Percentiles rank a stretch among this genome's conserved stretches.
Conservation (phyloP, 2,113 vertebrate species). For the Embiotoca jacksoni region DNA sequence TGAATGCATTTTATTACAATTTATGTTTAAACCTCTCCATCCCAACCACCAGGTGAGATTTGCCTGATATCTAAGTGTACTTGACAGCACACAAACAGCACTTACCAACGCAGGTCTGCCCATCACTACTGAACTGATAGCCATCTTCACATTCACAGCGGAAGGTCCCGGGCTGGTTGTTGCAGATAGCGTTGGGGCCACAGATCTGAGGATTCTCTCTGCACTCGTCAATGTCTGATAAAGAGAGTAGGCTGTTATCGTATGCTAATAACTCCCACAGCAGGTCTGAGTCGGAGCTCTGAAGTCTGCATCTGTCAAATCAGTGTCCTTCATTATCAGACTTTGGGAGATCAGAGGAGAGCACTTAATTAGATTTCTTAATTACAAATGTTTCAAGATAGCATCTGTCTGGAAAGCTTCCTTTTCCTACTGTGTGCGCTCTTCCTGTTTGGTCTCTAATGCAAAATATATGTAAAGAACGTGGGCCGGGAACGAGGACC, state of each 20-base stretch:
- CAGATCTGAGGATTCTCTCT: conserved; percentile 85
- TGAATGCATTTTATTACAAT: conserved; percentile 22
- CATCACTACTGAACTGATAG: conserved; percentile 88
- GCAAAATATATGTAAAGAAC: conserved; percentile 10
- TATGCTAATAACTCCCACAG: conserved; percentile 14
- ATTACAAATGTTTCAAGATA: conserved; percentile 66
- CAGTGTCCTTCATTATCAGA: conserved; percentile 43
- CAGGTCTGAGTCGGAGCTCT: conserved; percentile 10
- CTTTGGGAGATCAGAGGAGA: conserved; percentile 34
- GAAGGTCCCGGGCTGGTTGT: conserved; percentile 94
- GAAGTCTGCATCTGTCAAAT: conserved; percentile 51
- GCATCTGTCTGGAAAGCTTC: conserved; percentile 73
- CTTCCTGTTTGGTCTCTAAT: conserved; percentile 61
- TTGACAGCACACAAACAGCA: conserved; percentile 28
- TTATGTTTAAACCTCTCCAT: conserved; percentile 18
- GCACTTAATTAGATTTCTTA: conserved; percentile 60
- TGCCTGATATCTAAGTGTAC: conserved; percentile 7
- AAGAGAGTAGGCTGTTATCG: conserved; percentile 37
- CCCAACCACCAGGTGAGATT: not conserved
- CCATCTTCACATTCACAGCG: conserved; percentile 92
- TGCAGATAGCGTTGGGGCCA: conserved; percentile 88
- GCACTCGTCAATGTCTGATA: conserved; percentile 92
- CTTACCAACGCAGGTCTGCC: conserved; percentile 89
- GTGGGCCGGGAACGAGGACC: conserved; percentile 1
- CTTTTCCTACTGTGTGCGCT: conserved; percentile 39